A percentile compares a stretch with the other conserved stretches of the same genome.
Conservation (phyloP, 2,797 vertebrate species). For the Syndactyla subalaris region DNA sequence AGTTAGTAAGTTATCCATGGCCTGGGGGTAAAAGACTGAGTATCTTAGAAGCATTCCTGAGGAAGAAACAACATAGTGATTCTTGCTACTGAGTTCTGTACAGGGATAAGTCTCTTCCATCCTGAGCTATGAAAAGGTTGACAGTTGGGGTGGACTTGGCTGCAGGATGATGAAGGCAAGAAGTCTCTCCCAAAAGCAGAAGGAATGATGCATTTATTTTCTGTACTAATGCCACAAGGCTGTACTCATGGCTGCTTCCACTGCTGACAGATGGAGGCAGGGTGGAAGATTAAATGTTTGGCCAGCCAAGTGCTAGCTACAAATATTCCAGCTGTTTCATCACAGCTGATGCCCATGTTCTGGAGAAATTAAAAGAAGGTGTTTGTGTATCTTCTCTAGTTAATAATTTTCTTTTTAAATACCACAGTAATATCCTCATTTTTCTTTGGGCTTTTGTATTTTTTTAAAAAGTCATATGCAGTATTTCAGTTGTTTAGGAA, state of each 20-base stretch:
- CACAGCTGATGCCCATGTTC: background rate
- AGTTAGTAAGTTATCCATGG: background rate
- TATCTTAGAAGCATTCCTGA: background rate
- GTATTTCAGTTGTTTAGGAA: background rate
- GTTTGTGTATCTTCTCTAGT: background rate
- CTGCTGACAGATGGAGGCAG: background rate
- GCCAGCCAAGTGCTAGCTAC: background rate
- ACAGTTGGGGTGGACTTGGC: background rate
- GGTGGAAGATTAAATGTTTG: background rate
- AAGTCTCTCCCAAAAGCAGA: background rate
- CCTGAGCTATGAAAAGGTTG: background rate
- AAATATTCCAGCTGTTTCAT: constrained; percentile 9
- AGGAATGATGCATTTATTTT: background rate
- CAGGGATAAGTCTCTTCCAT: background rate
- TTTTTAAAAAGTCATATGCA: background rate
- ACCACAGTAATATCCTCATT: background rate
- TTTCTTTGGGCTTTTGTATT: background rate
- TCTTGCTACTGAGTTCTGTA: background rate
- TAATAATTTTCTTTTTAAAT: background rate
- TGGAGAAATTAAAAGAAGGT: background rate
- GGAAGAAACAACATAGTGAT: background rate
- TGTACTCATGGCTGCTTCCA: background rate
- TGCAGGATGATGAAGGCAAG: background rate
- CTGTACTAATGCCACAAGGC: background rate
- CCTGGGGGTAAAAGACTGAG: background rate